Base-by-base conservation (phyloP, 1,140 invertebrate genomes). In the Leptonema lineaticorne region DNA sequence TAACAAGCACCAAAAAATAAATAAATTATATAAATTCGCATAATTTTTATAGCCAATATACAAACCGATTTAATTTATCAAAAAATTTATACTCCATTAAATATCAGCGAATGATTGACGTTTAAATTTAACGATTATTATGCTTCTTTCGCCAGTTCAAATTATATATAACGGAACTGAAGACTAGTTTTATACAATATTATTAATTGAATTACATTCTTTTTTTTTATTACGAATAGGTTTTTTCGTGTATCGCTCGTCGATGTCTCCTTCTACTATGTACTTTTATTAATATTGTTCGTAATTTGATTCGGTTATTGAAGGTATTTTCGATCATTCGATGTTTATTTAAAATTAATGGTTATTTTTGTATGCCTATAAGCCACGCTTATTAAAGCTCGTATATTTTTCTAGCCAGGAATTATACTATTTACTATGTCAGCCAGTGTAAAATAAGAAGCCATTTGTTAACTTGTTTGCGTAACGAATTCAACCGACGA, bases 391-490 rank as follows among this genome's bases (percentile, higher is more conserved):
- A 33, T 33, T 33, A 11, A n/a, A 5, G 30, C 11, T 11, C 30
- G 30, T 33, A 33, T 33, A 33, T 33, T 33, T 6, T 33, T 33
- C 11, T 11, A 11, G 5, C 5, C 30, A 33, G 30, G 5, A 5
- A 33, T 50, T 50, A 50, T 22, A 24, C 16, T 20, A 50, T 50
- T 50, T 50, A 50, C 11, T 16, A 8, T 50, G 46, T 50, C 46
- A 50, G 46, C 18, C 3, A 18, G 11, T 33, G 30, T 33, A 11
- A 50, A 20, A 50, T 50, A 50, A 50, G 46, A 7, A 50, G 46
- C 46, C 46, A 50, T 50, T 50, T 50, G 46, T 50, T 50, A 50
- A 50, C 46, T 4, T 50, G 46, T 50, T 50, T 50, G 46, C 46
- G 46, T 50, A 50, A 50, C 46, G 46, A 50, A 50, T 50, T 24